Base-by-base conservation (phyloP, 2,113 vertebrate genomes). In the Ahaetulla prasina region DNA sequence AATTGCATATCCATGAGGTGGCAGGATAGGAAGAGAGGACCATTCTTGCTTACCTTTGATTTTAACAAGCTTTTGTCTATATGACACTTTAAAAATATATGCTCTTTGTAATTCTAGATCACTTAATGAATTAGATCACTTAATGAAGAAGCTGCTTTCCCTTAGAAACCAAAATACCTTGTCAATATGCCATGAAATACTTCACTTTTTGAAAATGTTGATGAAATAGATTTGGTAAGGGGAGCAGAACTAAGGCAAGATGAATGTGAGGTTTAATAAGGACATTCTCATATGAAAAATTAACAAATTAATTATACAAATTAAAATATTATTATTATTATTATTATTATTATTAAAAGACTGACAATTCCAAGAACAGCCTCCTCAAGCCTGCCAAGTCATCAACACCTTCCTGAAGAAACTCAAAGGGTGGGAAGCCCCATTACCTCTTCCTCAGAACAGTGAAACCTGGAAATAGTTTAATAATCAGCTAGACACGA, bases 131-230 rank as follows among this genome's bases (percentile, higher is more conserved):
- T 92, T 25, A 84, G 10, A 91, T 39, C 14, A 90, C 50, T 93
- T 89, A 92, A 92, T 4, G 8, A 95, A 35, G 68, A 96, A 4
- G 2, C 1, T 91, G 49, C 5, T 57, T 94, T 90, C 92, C 12
- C 88, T 90, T 85, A 50, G 39, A 49, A 93, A 89, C 43, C 11
- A 92, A 85, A 90, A 92, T 11, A 35, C 68, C 92, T 88, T 84
- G 54, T 85, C 88, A 93, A 91, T 25, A 88, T 0, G 0, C 88
- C 57, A 90, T 90, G 87, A 89, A 50, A 92, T 91, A 60, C 54
- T 95, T 96, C 89, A 94, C 80, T 85, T 94, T 89, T 93, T 94
- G 85, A 85, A 96, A 94, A 93, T 53, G 52, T 85, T n/a, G 60
- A 94, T 91, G 89, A 89, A 93, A 93, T 35, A 93, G 93, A 68